Percentiles rank a stretch among this genome's conserved stretches.
These are phyloP conservation scores for Ephydatia muelleri DNA, from an alignment of 37 sponge, comb jelly and placozoan genomes.

Conservation along the genomic window DNA sequence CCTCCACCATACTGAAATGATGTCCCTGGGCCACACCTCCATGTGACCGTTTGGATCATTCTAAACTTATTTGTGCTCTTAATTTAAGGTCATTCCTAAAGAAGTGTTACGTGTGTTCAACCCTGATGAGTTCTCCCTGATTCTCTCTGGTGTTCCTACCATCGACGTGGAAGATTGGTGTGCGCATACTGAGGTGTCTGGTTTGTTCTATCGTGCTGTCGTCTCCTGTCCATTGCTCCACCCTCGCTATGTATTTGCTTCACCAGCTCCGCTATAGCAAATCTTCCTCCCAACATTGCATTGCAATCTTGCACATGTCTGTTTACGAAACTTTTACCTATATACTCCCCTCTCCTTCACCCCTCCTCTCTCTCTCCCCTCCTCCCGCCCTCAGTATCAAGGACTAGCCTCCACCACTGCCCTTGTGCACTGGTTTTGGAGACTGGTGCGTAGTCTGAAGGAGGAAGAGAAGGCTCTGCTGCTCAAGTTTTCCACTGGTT, in stretches of 20 bases:
- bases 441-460: slow-evolving; percentile 41
- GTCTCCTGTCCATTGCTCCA: too few species aligned
- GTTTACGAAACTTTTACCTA: too few species aligned
- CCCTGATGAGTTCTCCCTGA: slow-evolving; percentile 53
- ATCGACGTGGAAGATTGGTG: slow-evolving; percentile 71
- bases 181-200: slow-evolving; percentile 44
- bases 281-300: too few species aligned
- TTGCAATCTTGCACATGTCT: too few species aligned
- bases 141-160: slow-evolving; percentile 50
- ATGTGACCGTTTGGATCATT: not conserved
- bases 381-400: slow-evolving; percentile 8
- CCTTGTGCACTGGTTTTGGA: slow-evolving; percentile 75
- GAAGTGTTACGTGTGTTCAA: slow-evolving; percentile 39
- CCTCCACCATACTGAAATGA: too few species aligned
- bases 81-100: slow-evolving; percentile 50
- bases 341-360: too few species aligned
- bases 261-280: too few species aligned
- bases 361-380: not conserved
- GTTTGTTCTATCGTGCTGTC: too few species aligned
- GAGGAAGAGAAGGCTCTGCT: slow-evolving; percentile 69
- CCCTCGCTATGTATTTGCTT: too few species aligned
- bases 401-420: slow-evolving; percentile 29
- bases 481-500: slow-evolving; percentile 76
- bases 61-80: slow-evolving; percentile 6
- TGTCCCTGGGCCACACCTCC: not conserved